Base-by-base conservation (phyloP, 2,888 invertebrate genomes). In the Limenitis camilla region DNA sequence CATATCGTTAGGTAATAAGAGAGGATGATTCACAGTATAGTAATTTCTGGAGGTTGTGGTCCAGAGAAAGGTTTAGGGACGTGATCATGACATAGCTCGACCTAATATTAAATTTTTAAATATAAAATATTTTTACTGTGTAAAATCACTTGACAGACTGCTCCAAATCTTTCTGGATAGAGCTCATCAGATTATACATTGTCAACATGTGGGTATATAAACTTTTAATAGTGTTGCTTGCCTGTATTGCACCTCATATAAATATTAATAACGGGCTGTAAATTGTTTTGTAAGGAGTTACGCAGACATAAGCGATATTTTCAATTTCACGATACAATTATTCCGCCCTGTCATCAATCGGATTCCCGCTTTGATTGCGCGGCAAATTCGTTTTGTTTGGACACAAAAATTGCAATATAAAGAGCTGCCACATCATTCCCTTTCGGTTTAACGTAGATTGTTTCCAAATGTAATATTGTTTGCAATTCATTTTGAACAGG, bases 371-470 rank as follows among this genome's bases (percentile, higher is more conserved):
- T 86, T 87, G 87, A 87, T 87, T 87, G 87, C 85, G 82, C 81
- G 81, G 84, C 84, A 85, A 87, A 87, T 85, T 87, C 81, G 84
- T 85, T 87, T 87, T 87, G 86, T 87, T 87, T 87, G 83, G 78
- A 83, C 80, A 83, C 85, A 87, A 86, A 87, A 87, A 85, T 86
- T 87, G 87, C 86, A 86, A 86, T 86, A 84, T 85, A 87, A 85
- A 87, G 85, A 85, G 85, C 82, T 81, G 83, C 85, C 87, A 86
- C 87, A 86, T 86, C 87, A 87, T 87, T 85, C 86, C 85, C 82
- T 81, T 86, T 84, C 74, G 81, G 85, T 81, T 85, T 83, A 81
- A 81, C 85, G 83, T 86, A 83, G 83, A 86, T 87, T 84, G 85
- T 78, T 79, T 79, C 82, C 80, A 83, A 85, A 84, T 81, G 83